Conservation (phyloP, 2,888 invertebrate species). For the Clepsis dumicolana region DNA sequence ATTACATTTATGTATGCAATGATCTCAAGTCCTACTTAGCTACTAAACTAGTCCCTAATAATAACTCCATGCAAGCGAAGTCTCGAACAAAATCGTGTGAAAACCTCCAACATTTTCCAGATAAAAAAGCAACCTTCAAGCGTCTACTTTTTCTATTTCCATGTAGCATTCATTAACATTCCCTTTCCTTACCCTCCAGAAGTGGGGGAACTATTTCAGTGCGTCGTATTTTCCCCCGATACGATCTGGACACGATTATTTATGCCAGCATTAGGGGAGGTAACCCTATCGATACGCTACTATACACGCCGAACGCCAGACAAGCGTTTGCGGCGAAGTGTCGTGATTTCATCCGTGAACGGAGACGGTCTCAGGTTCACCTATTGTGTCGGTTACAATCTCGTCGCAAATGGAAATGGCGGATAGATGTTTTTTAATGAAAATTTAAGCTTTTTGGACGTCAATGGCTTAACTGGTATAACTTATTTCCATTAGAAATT, state of each 20-base stretch:
- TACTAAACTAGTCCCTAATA: background rate
- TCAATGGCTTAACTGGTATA: too few relatives aligned
- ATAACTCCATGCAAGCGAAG: background rate
- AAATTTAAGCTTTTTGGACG: too few relatives aligned
- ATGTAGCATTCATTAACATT: constrained; percentile 70
- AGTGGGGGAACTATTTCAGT: constrained; percentile 74
- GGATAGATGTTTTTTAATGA: too few relatives aligned
- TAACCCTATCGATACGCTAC: constrained; percentile 80
- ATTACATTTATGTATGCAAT: too few relatives aligned
- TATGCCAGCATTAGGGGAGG: constrained; percentile 80
- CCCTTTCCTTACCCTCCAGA: constrained; percentile 50
- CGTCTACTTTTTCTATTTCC: constrained; percentile 30
- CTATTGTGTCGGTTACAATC: background rate
- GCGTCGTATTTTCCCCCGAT: constrained; percentile 82
- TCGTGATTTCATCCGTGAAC: constrained; percentile 1
- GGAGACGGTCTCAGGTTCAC: background rate
- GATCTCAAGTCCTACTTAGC: too few relatives aligned
- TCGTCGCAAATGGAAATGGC: too few relatives aligned
- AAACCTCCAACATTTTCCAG: constrained; percentile 2
- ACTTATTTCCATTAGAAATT: too few relatives aligned
- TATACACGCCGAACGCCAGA: constrained; percentile 73
- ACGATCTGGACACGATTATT: constrained; percentile 84
- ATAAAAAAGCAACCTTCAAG: constrained; percentile 1
- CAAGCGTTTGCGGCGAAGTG: constrained; percentile 49
- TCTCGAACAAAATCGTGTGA: background rate